A percentile compares a stretch with the other conserved stretches of the same genome.
These are phyloP conservation scores for Prionailurus bengalensis DNA, from an alignment of 2,113 vertebrate species.

Conservation along the genomic window DNA sequence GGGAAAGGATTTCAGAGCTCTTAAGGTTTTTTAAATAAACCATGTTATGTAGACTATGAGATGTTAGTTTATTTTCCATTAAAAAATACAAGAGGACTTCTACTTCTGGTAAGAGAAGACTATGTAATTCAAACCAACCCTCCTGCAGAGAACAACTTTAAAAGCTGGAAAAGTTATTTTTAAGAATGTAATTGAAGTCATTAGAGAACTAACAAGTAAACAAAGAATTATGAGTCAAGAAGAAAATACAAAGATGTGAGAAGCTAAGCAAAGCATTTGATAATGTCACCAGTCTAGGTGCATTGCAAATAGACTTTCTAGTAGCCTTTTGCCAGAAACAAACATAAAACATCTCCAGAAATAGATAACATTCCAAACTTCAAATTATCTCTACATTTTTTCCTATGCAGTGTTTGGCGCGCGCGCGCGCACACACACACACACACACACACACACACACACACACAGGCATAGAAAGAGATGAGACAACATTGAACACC, in stretches of 20 bases:
- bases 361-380: background rate
- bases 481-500: background rate
- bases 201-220: conserved; percentile 1
- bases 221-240: background rate
- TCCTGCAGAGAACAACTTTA: background rate
- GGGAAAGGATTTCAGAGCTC: background rate
- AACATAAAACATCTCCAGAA: background rate
- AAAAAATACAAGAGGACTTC: background rate
- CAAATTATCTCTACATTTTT: background rate
- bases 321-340: background rate
- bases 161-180: background rate
- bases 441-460: too few relatives aligned
- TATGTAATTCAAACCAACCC: background rate
- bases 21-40: background rate
- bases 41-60: background rate
- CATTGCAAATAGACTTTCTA: background rate
- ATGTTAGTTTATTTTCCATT: conserved; percentile 29
- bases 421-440: fast-evolving
- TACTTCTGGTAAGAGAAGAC: background rate
- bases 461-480: background rate
- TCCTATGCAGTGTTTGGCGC: background rate
- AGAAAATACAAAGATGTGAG: conserved; percentile 9
- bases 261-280: background rate
- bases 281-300: background rate
- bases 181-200: background rate